phyloP scores from a whole-genome alignment of 1,140 invertebrate genomes.

The Listronotus oregonensis region DNA sequence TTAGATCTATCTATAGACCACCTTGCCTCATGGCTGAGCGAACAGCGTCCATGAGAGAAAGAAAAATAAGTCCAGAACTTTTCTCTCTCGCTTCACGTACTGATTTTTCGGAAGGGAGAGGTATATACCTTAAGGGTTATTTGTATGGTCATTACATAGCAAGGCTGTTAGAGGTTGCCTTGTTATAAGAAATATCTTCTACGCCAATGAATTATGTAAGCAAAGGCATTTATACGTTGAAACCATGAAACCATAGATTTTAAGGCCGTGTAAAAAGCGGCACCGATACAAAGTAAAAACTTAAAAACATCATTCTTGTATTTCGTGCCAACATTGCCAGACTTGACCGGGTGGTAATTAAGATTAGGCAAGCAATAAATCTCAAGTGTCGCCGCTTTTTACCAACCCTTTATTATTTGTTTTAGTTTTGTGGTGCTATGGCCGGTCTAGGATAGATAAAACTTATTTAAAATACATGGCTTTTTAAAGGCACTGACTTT shows the following conservation, averaged over 20 bases:
- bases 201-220: conserved; percentile 4
- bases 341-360: conserved; percentile 25
- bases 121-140: too few relatives aligned
- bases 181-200: background rate
- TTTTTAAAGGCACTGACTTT: conserved; percentile 8
- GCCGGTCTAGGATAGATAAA: conserved; percentile 18
- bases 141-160: too few relatives aligned
- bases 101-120: too few relatives aligned
- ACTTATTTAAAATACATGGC: conserved; percentile 7
- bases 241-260: conserved; percentile 20
- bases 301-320: conserved; percentile 32
- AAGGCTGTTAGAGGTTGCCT: too few relatives aligned
- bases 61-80: too few relatives aligned
- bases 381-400: conserved; percentile 28
- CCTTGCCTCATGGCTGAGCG: too few relatives aligned
- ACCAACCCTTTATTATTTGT: conserved; percentile 28
- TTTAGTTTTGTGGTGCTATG: conserved; percentile 12
- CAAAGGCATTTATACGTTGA: conserved; percentile 1
- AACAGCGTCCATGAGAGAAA: too few relatives aligned
- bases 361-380: conserved; percentile 30
- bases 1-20: too few relatives aligned
- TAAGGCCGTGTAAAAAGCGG: conserved; percentile 13
- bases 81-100: too few relatives aligned
- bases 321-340: conserved; percentile 25
- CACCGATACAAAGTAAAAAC: conserved; percentile 23